These are phyloP conservation scores for Apodemus agrarius DNA, from an alignment of 2,797 vertebrate genomes.

Conservation along the genomic window DNA sequence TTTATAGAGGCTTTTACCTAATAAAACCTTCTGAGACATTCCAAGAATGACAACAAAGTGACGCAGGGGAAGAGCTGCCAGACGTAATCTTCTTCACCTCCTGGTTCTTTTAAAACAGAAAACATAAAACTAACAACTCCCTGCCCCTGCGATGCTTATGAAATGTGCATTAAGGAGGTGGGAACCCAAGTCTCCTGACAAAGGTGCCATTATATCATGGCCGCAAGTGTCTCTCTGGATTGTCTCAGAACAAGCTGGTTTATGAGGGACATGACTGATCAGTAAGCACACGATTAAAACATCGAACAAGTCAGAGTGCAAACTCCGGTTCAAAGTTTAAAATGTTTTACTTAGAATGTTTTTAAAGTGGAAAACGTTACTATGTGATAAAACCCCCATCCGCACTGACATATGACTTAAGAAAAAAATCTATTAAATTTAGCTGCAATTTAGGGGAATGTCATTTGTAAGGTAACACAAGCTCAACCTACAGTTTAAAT, in stretches of 20 bases:
- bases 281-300: conserved; percentile 72
- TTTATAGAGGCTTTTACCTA: conserved; percentile 83
- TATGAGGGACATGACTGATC: conserved; percentile 70
- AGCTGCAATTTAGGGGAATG: conserved; percentile 53
- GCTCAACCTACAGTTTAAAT: conserved; percentile 51
- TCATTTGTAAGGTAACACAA: conserved; percentile 45
- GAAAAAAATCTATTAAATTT: conserved; percentile 45
- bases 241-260: conserved; percentile 69
- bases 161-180: conserved; percentile 81
- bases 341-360: conserved; percentile 63
- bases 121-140: conserved; percentile 80
- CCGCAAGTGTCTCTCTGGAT: conserved; percentile 71
- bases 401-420: conserved; percentile 43
- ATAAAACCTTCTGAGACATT: conserved; percentile 87
- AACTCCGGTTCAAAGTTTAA: conserved; percentile 66
- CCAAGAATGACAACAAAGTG: conserved; percentile 84
- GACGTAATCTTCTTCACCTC: conserved; percentile 80
- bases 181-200: conserved; percentile 62
- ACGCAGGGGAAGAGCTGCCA: conserved; percentile 81
- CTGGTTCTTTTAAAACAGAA: conserved; percentile 81
- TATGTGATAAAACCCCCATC: conserved; percentile 57
- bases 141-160: conserved; percentile 74
- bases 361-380: conserved; percentile 57
- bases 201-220: conserved; percentile 73
- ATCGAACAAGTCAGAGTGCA: conserved; percentile 45